These are phyloP conservation scores for Chironomus tentans DNA, from an alignment of 2,888 invertebrate species.

Conservation along the genomic window DNA sequence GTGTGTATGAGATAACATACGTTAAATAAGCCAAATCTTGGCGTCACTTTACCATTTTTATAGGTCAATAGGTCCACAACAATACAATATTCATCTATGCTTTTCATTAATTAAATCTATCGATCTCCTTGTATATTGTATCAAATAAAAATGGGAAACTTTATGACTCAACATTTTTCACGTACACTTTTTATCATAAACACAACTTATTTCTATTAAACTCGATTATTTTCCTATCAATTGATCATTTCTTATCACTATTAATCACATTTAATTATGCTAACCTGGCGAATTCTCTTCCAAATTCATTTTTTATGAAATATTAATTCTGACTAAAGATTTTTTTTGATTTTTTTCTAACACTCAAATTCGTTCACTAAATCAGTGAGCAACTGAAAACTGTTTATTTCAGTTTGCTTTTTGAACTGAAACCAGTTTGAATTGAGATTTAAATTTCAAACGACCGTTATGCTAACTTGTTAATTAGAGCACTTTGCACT, in stretches of 20 bases:
- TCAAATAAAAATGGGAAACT: neutral
- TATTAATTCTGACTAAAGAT: too few species aligned
- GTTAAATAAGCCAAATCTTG: neutral
- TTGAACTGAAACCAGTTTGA: too few species aligned
- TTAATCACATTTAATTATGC: neutral
- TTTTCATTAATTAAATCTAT: slow-evolving; percentile 16
- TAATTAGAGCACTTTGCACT: too few species aligned
- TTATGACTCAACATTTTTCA: slow-evolving; percentile 21
- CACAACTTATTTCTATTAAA: neutral
- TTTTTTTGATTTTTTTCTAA: too few species aligned
- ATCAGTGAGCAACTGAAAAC: too few species aligned
- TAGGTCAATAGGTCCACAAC: neutral
- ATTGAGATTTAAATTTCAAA: too few species aligned
- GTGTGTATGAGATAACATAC: neutral
- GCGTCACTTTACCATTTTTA: neutral
- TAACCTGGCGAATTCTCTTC: slow-evolving; percentile 16
- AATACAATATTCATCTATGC: neutral
- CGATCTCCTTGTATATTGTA: neutral
- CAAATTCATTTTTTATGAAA: neutral
- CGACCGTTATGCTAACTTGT: too few species aligned
- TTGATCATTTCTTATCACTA: neutral
- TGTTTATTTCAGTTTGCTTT: too few species aligned
- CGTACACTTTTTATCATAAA: neutral
- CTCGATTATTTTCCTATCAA: neutral
- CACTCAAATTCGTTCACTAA: too few species aligned